phyloP scores from a whole-genome alignment of 2,113 vertebrate species.

The Hypanus sabinus region DNA sequence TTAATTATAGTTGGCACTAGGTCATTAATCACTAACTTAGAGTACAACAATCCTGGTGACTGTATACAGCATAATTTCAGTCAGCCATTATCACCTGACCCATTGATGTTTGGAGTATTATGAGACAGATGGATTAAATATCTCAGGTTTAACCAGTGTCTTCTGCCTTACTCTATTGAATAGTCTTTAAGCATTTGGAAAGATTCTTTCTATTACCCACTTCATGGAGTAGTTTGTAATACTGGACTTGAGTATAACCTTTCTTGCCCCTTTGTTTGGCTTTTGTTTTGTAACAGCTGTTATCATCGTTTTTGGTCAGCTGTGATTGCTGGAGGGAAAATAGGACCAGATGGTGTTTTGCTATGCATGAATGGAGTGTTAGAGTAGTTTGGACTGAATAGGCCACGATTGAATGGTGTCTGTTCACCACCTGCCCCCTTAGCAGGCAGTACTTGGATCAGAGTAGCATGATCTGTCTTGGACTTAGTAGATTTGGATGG shows the following conservation, averaged over 20 bases:
- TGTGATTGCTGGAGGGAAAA: slow-evolving; percentile 99
- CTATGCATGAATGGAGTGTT: slow-evolving; percentile 99
- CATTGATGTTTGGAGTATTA: slow-evolving; percentile 51
- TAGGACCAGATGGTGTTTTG: slow-evolving; percentile 99
- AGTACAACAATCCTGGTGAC: slow-evolving; percentile 58
- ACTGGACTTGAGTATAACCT: slow-evolving; percentile 90
- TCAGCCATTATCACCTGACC: slow-evolving; percentile 66
- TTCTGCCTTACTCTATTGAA: slow-evolving; percentile 55
- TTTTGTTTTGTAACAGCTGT: slow-evolving; percentile 99
- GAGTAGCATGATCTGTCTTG: slow-evolving; percentile 78
- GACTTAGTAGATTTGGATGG: slow-evolving; percentile 63
- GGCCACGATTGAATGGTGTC: slow-evolving; percentile 98
- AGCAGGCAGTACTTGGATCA: slow-evolving; percentile 70
- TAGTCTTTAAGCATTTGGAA: slow-evolving; percentile 57
- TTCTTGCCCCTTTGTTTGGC: slow-evolving; percentile 88
- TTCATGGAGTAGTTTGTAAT: slow-evolving; percentile 70
- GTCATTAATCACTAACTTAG: slow-evolving; percentile 57
- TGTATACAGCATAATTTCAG: slow-evolving; percentile 56
- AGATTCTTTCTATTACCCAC: slow-evolving; percentile 65
- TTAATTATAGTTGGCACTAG: slow-evolving; percentile 60
- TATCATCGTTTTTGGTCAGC: slow-evolving; percentile 97
- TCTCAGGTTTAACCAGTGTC: slow-evolving; percentile 67
- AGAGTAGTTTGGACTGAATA: slow-evolving; percentile 96
- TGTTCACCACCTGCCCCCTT: slow-evolving; percentile 98
- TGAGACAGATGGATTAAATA: slow-evolving; percentile 62